Evolutionary conservation across 2,113 vertebrate genomes (phyloP), one percentile per base, ranked within the genome.

Genomic region (Spilogale gracilis): DNA sequence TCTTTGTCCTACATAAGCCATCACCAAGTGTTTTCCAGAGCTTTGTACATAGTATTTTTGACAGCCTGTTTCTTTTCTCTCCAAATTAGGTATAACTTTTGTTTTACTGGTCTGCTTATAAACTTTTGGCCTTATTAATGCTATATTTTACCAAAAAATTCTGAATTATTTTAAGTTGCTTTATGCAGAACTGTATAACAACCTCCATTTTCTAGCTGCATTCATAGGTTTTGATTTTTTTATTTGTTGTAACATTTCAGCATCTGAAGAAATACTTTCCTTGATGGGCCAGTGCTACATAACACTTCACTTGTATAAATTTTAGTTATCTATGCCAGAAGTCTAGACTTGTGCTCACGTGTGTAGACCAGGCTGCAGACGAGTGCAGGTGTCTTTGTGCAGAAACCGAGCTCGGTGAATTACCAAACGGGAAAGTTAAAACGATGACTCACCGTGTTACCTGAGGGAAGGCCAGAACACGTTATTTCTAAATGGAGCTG

Each of bases 191-290:
- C 95, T 98, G 85, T 65, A 73, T 74, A 93, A 45, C 30, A 85
- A 38, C n/a, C 76, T 96, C 43, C 82, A 95, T 96, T 97, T 98
- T 92, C 86, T 92, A 96, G 88, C 91, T 97, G 76, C 67, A 82
- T 84, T 97, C 50, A 43, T 86, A 89, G 92, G 20, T 56, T 76
- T 96, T 58, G 96, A 2, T 95, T 71, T 89, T 89, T 97, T 95
- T 94, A 9, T 76, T 58, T 16, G 65, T 45, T 38, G 32, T 65
- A 76, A 94, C 76, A 88, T 96, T 48, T 96, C 63, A 3, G 80
- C 71, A 71, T 97, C 97, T 91, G 63, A 79, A 96, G 86, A 91
- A 67, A 74, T 43, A 43, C 2, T 95, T 88, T 96, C 69, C 81
- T 13, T 74, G n/a, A 38, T 48, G 65, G 54, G 21, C 38, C 84